Evolutionary conservation across 92 coral and sea anemone genomes (phyloP).

Genomic region (Porites divaricata): DNA sequence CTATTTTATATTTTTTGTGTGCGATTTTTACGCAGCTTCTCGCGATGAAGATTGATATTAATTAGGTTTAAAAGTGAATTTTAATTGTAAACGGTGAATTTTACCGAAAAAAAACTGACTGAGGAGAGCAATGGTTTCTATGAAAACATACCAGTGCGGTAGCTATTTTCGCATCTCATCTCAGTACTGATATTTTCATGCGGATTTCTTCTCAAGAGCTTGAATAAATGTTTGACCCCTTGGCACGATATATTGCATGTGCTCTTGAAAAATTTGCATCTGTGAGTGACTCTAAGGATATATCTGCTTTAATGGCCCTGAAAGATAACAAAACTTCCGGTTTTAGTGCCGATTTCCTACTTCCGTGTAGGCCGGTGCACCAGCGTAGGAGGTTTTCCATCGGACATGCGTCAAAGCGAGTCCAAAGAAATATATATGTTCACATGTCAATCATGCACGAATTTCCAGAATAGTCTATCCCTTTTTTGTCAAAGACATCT

Average conservation of each 20-base stretch:
- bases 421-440: neutral
- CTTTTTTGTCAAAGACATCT: too few species aligned
- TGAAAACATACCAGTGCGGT: too few species aligned
- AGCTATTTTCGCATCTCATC: too few species aligned
- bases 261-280: neutral
- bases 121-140: too few species aligned
- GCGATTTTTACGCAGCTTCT: too few species aligned
- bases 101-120: too few species aligned
- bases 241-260: neutral
- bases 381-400: slow-evolving; percentile 12
- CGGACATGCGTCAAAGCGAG: slow-evolving; percentile 15
- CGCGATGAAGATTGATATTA: too few species aligned
- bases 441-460: neutral
- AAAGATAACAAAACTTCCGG: slow-evolving; percentile 16
- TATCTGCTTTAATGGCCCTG: neutral
- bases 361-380: slow-evolving; percentile 32
- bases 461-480: too few species aligned
- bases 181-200: too few species aligned
- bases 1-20: too few species aligned
- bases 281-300: neutral
- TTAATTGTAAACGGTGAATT: too few species aligned
- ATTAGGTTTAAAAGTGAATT: too few species aligned
- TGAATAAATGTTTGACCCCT: neutral
- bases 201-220: neutral
- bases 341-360: neutral